These are phyloP conservation scores for Megamerina dolium DNA, from an alignment of 2,888 invertebrate genomes.

Conservation along the genomic window DNA sequence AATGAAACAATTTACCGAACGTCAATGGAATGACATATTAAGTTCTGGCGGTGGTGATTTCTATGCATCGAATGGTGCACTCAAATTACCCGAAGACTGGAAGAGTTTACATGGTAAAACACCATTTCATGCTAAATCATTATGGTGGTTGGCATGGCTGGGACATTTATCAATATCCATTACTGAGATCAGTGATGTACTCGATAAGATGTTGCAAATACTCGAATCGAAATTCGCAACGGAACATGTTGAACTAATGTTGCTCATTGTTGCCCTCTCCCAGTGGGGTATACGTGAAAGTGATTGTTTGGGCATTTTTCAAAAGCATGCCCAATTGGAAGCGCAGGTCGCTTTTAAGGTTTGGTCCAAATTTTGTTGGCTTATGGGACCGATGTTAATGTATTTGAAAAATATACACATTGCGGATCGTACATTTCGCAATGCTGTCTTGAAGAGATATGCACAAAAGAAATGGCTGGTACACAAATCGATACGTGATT, in stretches of 20 bases:
- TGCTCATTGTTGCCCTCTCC: constrained; percentile 68
- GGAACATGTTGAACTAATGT: constrained; percentile 60
- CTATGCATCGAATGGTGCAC: constrained; percentile 43
- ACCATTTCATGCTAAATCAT: constrained; percentile 49
- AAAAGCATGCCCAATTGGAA: constrained; percentile 39
- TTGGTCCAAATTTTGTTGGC: constrained; percentile 50
- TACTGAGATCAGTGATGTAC: constrained; percentile 53
- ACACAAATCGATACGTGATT: constrained; percentile 40
- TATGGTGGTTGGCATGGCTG: constrained; percentile 61
- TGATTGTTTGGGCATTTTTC: constrained; percentile 54
- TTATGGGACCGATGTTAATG: constrained; percentile 48
- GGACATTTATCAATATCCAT: constrained; percentile 55
- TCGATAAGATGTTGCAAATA: constrained; percentile 61
- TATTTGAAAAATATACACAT: constrained; percentile 43
- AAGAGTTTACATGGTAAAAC: constrained; percentile 39
- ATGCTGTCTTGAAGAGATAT: constrained; percentile 41
- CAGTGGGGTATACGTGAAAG: constrained; percentile 74
- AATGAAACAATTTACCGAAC: constrained; percentile 40
- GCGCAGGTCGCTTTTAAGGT: constrained; percentile 41
- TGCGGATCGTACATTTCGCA: constrained; percentile 42
- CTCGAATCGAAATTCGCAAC: constrained; percentile 63
- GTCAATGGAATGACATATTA: constrained; percentile 46
- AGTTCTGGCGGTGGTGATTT: constrained; percentile 45
- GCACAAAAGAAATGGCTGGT: constrained; percentile 39
- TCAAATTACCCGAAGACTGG: constrained; percentile 44